Evolutionary conservation across 2,113 vertebrate genomes (phyloP).

Genomic region (Tinamus guttatus): DNA sequence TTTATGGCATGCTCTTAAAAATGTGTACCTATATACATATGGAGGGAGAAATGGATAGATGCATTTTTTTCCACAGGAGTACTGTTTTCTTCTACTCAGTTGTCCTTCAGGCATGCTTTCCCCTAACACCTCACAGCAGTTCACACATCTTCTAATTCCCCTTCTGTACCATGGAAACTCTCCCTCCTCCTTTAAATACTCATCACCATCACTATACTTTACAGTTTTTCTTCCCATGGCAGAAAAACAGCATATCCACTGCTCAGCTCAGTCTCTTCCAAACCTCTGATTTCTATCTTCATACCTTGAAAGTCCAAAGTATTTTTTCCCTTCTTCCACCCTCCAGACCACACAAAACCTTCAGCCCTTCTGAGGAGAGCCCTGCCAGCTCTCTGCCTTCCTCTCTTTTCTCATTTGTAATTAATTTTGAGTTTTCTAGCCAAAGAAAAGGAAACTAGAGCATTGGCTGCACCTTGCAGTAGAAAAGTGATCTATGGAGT

Average conservation of each 20-base stretch:
- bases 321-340: neutral
- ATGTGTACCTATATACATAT: too few species aligned
- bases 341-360: neutral
- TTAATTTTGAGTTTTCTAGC: neutral
- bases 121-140: neutral
- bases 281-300: neutral
- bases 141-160: too few species aligned
- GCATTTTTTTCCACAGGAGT: neutral
- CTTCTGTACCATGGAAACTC: neutral
- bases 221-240: neutral
- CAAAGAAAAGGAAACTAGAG: neutral
- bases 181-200: neutral
- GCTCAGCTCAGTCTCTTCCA: neutral
- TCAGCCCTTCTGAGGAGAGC: neutral
- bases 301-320: neutral
- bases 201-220: neutral
- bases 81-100: neutral
- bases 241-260: neutral
- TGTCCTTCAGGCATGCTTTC: neutral
- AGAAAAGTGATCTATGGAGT: neutral
- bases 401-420: neutral
- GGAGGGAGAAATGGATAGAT: neutral
- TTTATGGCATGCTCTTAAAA: neutral
- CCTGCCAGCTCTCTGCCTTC: neutral
- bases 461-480: neutral